phyloP scores from a whole-genome alignment of 2,797 vertebrate species.

The Sciurus carolinensis region DNA sequence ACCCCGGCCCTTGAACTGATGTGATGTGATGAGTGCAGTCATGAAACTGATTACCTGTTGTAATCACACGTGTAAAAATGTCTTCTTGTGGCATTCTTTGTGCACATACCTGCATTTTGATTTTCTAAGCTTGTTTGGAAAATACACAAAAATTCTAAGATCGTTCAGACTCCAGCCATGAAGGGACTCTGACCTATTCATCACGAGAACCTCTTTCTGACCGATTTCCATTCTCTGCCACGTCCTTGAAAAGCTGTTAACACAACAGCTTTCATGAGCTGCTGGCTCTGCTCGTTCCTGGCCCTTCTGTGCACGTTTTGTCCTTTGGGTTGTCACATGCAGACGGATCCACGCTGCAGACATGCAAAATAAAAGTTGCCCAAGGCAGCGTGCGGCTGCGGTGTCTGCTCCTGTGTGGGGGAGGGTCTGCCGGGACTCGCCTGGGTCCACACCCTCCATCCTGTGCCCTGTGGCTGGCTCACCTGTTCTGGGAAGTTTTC shows the following conservation, averaged over 20 bases:
- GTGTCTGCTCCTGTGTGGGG: not conserved
- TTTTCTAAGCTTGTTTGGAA: constrained; percentile 86
- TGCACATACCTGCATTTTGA: constrained; percentile 76
- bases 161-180: constrained; percentile 83
- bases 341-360: constrained; percentile 59
- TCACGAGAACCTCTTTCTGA: constrained; percentile 80
- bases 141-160: constrained; percentile 54
- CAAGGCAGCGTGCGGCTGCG: constrained; percentile 64
- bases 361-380: constrained; percentile 85
- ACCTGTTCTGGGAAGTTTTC: not conserved
- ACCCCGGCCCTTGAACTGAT: constrained; percentile 79
- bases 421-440: not conserved
- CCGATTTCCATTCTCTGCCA: not conserved
- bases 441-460: fast-evolving
- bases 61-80: constrained; percentile 90
- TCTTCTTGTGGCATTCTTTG: constrained; percentile 86
- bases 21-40: not conserved
- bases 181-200: constrained; percentile 78
- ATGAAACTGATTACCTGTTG: constrained; percentile 85
- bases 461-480: fast-evolving
- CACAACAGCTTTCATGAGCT: constrained; percentile 63
- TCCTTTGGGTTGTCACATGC: constrained; percentile 65
- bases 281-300: constrained; percentile 53
- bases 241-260: constrained; percentile 76
- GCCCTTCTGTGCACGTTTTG: constrained; percentile 44